Conservation (phyloP, 2,113 vertebrate species). For the Nyctibius bracteatus region DNA sequence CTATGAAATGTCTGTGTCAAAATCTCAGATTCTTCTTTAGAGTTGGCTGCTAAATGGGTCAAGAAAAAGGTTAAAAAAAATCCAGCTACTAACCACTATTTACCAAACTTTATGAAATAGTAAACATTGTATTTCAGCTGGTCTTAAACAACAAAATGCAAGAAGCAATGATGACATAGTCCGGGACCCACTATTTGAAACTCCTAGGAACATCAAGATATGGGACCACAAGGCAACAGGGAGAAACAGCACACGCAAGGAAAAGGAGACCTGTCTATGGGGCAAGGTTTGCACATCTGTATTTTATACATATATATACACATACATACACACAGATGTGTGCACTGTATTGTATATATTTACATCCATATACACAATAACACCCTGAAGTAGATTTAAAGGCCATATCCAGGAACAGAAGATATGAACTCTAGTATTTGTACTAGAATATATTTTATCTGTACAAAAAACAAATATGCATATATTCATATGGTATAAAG, state of each 20-base stretch:
- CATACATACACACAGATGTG: slow-evolving; percentile 64
- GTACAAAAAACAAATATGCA: slow-evolving; percentile 72
- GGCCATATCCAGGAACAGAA: slow-evolving; percentile 73
- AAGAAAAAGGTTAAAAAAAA: neutral
- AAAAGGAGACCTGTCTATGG: slow-evolving; percentile 36
- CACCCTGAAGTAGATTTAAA: slow-evolving; percentile 79
- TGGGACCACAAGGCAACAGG: neutral
- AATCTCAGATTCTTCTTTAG: neutral
- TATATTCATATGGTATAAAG: slow-evolving; percentile 74
- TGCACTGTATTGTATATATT: slow-evolving; percentile 74
- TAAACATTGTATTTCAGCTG: slow-evolving; percentile 9
- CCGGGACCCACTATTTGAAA: neutral
- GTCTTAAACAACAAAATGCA: neutral
- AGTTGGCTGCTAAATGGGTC: slow-evolving; percentile 1
- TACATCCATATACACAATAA: slow-evolving; percentile 78
- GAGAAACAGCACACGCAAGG: slow-evolving; percentile 31
- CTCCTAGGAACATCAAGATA: neutral
- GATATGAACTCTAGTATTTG: slow-evolving; percentile 68
- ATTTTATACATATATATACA: slow-evolving; percentile 72
- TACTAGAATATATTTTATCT: slow-evolving; percentile 73
- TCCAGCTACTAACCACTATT: neutral
- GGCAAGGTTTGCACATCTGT: slow-evolving; percentile 65
- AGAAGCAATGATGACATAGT: slow-evolving; percentile 5
- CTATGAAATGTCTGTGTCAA: neutral
- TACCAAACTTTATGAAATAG: neutral